Conservation (phyloP, 2,113 vertebrate species). For the Ochotona princeps region DNA sequence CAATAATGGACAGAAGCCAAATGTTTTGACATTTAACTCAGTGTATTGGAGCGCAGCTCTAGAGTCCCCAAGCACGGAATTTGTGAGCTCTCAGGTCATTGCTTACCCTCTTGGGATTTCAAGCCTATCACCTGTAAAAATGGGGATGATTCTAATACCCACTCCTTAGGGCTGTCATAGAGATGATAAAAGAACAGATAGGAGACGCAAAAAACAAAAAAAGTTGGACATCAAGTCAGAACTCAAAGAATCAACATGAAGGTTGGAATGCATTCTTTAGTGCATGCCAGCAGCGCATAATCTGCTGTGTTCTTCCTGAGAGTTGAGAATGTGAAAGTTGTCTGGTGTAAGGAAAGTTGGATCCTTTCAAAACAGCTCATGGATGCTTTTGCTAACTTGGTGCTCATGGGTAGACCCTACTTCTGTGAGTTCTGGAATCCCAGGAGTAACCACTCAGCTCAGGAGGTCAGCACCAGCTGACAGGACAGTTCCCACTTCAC, state of each 20-base stretch:
- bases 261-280: background rate
- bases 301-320: background rate
- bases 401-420: background rate
- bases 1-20: background rate
- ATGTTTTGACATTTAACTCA: background rate
- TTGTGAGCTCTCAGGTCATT: background rate
- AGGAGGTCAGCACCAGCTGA: background rate
- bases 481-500: background rate
- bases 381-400: background rate
- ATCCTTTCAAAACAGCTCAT: background rate
- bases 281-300: background rate
- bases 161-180: background rate
- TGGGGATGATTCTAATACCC: background rate
- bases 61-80: background rate
- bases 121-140: background rate
- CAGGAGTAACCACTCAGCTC: background rate
- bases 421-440: slow-evolving; percentile 33
- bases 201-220: background rate
- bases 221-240: background rate
- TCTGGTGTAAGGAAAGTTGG: background rate
- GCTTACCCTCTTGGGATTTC: background rate
- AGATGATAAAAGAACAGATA: background rate
- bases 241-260: background rate
- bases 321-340: background rate
- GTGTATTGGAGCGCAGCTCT: background rate